Percentiles rank a stretch among this genome's conserved stretches.
These are phyloP conservation scores for Eumaeus atala DNA, from an alignment of 1,140 invertebrate species.

Conservation along the genomic window DNA sequence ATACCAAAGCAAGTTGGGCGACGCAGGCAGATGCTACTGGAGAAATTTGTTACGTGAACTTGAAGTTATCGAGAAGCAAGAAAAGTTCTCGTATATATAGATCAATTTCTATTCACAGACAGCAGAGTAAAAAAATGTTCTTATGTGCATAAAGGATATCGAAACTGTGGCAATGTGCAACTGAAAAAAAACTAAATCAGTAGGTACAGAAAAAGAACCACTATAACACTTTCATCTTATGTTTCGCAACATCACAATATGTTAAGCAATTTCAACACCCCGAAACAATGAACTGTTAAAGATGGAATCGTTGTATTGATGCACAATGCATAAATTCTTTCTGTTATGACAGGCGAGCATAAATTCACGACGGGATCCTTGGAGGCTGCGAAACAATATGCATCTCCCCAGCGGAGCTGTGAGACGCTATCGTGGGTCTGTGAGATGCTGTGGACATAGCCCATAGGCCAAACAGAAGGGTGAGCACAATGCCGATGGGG, in stretches of 20 bases:
- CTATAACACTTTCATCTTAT: slow-evolving; percentile 25
- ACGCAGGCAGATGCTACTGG: no score
- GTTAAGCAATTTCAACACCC: slow-evolving; percentile 57
- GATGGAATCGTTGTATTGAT: slow-evolving; percentile 68
- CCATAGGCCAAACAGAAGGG: slow-evolving; percentile 53
- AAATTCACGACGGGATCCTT: slow-evolving; percentile 64
- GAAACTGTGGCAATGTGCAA: no score
- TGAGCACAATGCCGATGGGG: slow-evolving; percentile 36
- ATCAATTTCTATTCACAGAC: no score
- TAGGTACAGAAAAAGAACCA: neutral
- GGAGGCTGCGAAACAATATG: slow-evolving; percentile 66
- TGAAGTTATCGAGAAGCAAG: no score
- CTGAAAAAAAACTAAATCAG: neutral
- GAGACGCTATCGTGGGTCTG: slow-evolving; percentile 61
- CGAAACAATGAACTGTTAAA: slow-evolving; percentile 56
- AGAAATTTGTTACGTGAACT: no score
- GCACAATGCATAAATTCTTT: slow-evolving; percentile 72
- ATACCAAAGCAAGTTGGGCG: no score
- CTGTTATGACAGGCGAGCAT: slow-evolving; percentile 71
- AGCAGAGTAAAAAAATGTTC: neutral
- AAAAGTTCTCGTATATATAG: no score
- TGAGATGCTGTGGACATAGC: slow-evolving; percentile 53
- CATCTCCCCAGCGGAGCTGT: slow-evolving; percentile 53
- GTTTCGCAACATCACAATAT: slow-evolving; percentile 49
- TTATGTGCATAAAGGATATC: neutral